phyloP scores from a whole-genome alignment of 2,888 invertebrate genomes.

The Eristalis intricaria region DNA sequence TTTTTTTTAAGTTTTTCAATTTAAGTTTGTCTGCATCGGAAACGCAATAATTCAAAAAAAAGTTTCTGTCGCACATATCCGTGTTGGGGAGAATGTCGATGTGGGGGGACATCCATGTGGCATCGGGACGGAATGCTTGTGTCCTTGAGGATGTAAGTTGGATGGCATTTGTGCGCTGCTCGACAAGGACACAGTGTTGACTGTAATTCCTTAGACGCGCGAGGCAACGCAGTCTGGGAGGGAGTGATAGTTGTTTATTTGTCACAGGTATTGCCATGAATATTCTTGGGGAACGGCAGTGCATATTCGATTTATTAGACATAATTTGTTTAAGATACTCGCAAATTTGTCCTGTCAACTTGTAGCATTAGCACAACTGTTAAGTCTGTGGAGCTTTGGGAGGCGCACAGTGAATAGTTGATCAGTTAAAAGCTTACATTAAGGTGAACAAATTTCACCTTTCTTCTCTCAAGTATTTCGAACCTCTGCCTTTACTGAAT shows the following conservation, averaged over 20 bases:
- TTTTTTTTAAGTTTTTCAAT: conserved; percentile 16
- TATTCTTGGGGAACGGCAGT: not conserved
- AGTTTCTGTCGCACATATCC: conserved; percentile 11
- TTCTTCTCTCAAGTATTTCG: too few relatives aligned
- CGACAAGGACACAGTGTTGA: not conserved
- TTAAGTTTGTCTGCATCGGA: conserved; percentile 13
- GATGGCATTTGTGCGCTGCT: not conserved
- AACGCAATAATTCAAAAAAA: conserved; percentile 21
- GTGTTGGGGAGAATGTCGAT: not conserved
- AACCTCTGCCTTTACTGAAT: too few relatives aligned
- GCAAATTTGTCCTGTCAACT: too few relatives aligned
- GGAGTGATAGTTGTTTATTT: not conserved
- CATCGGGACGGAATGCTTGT: too few relatives aligned
- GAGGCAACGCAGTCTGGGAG: not conserved
- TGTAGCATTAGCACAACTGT: too few relatives aligned
- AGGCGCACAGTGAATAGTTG: too few relatives aligned
- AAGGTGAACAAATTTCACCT: too few relatives aligned
- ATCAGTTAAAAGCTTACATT: too few relatives aligned
- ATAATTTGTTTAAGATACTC: not conserved
- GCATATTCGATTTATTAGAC: not conserved
- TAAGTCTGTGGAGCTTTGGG: too few relatives aligned
- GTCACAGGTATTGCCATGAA: not conserved
- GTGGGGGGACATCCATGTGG: too few relatives aligned
- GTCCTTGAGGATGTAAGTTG: not conserved
- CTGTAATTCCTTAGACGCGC: not conserved